phyloP scores from a whole-genome alignment of 1,140 invertebrate genomes.

The Diplogasteroides magnus region DNA sequence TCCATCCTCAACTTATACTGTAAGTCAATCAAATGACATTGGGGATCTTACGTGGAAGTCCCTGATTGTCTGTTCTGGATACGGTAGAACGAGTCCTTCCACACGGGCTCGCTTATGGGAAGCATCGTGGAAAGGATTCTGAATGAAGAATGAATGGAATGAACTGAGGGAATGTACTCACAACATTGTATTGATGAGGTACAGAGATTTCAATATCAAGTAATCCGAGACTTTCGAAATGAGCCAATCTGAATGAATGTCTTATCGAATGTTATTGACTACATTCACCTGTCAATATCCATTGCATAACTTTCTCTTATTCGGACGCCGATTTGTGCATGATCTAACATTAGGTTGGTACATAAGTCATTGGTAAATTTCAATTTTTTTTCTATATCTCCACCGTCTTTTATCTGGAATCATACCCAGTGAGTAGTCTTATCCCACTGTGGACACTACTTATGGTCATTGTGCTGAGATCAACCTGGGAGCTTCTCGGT shows the following conservation, averaged over 20 bases:
- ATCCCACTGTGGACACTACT: too few species aligned
- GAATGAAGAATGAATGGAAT: slow-evolving; percentile 1
- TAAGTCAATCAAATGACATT: too few species aligned
- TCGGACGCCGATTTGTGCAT: slow-evolving; percentile 33
- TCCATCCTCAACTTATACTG: slow-evolving; percentile 6
- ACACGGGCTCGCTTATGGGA: slow-evolving; percentile 3
- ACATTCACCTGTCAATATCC: slow-evolving; percentile 24
- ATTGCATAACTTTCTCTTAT: slow-evolving; percentile 29
- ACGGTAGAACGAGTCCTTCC: slow-evolving; percentile 19
- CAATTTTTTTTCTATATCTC: too few species aligned
- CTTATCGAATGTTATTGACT: slow-evolving; percentile 1
- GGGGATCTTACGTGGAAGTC: too few species aligned
- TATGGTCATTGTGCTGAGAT: too few species aligned
- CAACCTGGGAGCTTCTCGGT: too few species aligned
- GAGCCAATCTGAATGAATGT: not conserved
- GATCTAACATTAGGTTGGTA: too few species aligned
- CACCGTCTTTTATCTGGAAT: too few species aligned
- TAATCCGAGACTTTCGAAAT: slow-evolving; percentile 23
- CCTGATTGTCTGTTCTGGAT: slow-evolving; percentile 19
- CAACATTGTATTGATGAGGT: slow-evolving; percentile 28
- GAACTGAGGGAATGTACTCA: slow-evolving; percentile 13
- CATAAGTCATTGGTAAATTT: too few species aligned
- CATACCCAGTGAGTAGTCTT: too few species aligned
- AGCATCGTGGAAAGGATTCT: not conserved
- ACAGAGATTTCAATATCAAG: slow-evolving; percentile 30